Conservation (phyloP, 2,888 invertebrate genomes). For the Patella depressa region DNA sequence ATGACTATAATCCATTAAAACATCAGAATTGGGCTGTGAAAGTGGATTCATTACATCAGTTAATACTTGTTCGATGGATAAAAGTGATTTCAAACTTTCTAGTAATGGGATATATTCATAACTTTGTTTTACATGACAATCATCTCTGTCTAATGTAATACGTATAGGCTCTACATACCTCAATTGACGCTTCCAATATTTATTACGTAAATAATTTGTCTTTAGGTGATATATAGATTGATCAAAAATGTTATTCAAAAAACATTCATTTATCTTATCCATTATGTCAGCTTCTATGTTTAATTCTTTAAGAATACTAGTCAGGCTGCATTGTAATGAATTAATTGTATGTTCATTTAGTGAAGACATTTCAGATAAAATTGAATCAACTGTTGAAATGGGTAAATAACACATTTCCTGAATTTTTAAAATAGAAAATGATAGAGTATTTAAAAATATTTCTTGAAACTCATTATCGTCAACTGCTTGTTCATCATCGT, state of each 20-base stretch:
- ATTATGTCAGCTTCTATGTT: not conserved
- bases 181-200: not conserved
- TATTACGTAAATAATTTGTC: not conserved
- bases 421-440: not conserved
- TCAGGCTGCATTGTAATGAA: not conserved
- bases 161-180: not conserved
- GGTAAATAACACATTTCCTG: constrained; percentile 1
- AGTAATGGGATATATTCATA: constrained; percentile 2
- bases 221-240: not conserved
- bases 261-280: not conserved
- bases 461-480: no score
- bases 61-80: not conserved
- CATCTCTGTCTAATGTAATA: not conserved
- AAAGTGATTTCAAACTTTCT: not conserved
- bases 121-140: not conserved
- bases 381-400: not conserved
- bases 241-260: not conserved
- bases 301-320: not conserved
- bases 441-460: not conserved
- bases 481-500: no score
- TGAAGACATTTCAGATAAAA: not conserved
- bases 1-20: not conserved
- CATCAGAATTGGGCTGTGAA: not conserved
- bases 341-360: not conserved
- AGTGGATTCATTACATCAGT: not conserved